phyloP scores from a whole-genome alignment of 1,140 invertebrate species.

The Zaprionus kolodkinae region DNA sequence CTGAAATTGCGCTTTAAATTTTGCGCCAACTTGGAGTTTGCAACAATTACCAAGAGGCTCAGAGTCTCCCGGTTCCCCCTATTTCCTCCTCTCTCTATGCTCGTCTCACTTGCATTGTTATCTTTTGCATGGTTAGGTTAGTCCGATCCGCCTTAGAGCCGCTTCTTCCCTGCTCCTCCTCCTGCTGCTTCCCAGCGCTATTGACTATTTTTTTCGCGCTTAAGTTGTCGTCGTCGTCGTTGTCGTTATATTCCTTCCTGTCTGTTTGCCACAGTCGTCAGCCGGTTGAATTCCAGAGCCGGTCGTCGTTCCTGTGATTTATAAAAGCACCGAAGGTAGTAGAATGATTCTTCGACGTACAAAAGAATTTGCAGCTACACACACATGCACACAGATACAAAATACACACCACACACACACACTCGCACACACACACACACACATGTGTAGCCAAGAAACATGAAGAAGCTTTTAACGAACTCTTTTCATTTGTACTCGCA shows the following conservation, averaged over 20 bases:
- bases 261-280: conserved; percentile 70
- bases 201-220: conserved; percentile 80
- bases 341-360: conserved; percentile 75
- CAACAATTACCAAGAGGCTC: conserved; percentile 71
- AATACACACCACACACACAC: conserved; percentile 14
- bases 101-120: conserved; percentile 67
- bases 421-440: conserved; percentile 26
- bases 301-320: conserved; percentile 77
- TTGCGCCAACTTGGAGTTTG: conserved; percentile 67
- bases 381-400: conserved; percentile 35
- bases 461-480: conserved; percentile 82
- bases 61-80: not conserved
- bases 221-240: conserved; percentile 71
- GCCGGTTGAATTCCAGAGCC: conserved; percentile 51
- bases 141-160: not conserved
- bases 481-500: conserved; percentile 80
- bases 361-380: conserved; percentile 74
- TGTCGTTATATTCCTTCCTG: conserved; percentile 79
- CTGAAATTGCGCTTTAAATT: conserved; percentile 82
- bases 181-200: conserved; percentile 33
- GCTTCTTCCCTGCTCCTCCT: not conserved
- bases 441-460: conserved; percentile 60
- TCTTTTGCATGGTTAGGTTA: conserved; percentile 47
- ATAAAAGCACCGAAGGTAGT: conserved; percentile 75
- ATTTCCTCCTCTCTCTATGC: not conserved